Evolutionary conservation across 2,797 vertebrate species (phyloP).

Genomic region (Pteropus rufus): DNA sequence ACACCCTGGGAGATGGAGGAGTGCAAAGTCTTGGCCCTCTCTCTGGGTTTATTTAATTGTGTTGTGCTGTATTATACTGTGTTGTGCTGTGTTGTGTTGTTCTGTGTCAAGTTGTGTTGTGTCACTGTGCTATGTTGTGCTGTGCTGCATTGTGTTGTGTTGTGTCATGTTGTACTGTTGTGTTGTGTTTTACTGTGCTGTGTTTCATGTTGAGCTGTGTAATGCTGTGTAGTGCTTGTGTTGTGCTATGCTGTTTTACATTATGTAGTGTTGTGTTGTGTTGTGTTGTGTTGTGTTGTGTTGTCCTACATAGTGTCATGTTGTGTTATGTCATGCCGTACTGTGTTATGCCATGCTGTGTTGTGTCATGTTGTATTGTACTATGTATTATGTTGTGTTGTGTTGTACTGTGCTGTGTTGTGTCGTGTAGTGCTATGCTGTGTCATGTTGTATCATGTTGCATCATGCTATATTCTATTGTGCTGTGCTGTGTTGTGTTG

Average conservation of each 20-base stretch:
- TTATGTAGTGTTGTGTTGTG: background rate
- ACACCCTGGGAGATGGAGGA: background rate
- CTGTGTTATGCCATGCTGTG: no score
- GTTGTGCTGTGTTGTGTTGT: background rate
- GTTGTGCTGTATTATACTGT: background rate
- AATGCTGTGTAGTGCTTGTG: background rate
- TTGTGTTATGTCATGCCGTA: background rate
- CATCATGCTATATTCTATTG: background rate
- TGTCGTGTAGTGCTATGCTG: no score
- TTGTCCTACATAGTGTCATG: background rate
- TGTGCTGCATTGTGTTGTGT: background rate
- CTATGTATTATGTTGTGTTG: background rate
- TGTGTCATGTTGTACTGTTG: background rate
- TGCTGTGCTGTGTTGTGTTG: background rate
- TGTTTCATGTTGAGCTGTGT: no score
- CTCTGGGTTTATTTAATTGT: no score
- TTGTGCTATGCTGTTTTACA: background rate
- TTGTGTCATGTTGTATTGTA: no score
- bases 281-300: background rate
- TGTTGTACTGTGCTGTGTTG: no score
- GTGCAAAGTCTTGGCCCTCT: rapidly evolving
- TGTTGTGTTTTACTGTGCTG: background rate
- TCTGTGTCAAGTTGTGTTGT: background rate
- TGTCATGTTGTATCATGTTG: background rate
- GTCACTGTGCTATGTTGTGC: background rate